Base-by-base conservation (phyloP, 2,113 vertebrate species). In the Corythaixoides concolor region DNA sequence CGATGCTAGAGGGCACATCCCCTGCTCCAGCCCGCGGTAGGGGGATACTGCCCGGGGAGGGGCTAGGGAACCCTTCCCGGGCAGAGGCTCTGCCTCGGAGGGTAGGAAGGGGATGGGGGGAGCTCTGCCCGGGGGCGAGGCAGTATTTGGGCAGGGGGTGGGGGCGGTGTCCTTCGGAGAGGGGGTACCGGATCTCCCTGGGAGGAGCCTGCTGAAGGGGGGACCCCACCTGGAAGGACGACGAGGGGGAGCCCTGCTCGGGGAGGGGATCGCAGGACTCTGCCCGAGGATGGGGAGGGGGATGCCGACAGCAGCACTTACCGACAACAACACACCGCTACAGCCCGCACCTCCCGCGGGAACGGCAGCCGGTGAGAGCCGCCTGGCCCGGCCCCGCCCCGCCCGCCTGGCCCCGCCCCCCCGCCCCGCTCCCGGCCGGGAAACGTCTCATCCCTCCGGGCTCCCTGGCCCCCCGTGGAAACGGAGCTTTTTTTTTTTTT, bases 31-130 rank as follows among this genome's bases (percentile, higher is more conserved):
- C 32, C 32, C 28, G 7, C 50, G 35, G 15, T 9, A 8, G 6
- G 27, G 37, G 21, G 20, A 19, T 3, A 4, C 35, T 7, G 30
- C 35, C 24, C 21, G 24, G 43, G 50, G 8, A 23, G 27, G 14
- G 9, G 50, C 14, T 19, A 56, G 9, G n/a, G 53, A 7, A 23
- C n/a, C n/a, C 35, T 22, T 32, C 45, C 58, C 5, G 9, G 20
- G 1, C 9, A 14, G 3, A 5, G 17, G 19, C 8, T 55, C 58
- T 27, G 27, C 3, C 21, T 3, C 5, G 43, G 21, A 21, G 24
- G 9, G 5, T n/a, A 5, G 47, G 33, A 62, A 58, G 35, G 28
- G 23, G 12, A 21, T n/a, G 6, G 11, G 8, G 16, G 0, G 6
- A 37, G 3, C 20, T 41, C 20, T 73, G 23, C 50, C 41, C n/a